phyloP scores from a whole-genome alignment of 2,797 vertebrate species.

The Sebastes paucispinis region DNA sequence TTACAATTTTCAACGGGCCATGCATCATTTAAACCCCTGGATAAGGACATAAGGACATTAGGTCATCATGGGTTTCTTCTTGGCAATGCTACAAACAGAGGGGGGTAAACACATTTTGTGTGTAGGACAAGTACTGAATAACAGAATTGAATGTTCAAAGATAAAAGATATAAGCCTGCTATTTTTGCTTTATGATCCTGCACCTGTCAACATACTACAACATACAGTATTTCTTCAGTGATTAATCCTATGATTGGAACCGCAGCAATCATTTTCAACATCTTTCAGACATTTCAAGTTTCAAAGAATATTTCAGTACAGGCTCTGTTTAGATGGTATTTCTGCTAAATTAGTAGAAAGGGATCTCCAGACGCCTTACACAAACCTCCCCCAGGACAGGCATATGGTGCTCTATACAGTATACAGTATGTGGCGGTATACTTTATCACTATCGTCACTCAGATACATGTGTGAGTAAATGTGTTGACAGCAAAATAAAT shows the following conservation, averaged over 20 bases:
- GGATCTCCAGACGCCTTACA: constrained; percentile 60
- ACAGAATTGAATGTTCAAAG: constrained; percentile 35
- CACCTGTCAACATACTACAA: constrained; percentile 30
- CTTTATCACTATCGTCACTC: constrained; percentile 22
- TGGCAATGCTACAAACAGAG: constrained; percentile 8
- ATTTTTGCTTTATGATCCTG: constrained; percentile 10
- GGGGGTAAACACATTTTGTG: constrained; percentile 8
- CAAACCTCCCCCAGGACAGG: constrained; percentile 70
- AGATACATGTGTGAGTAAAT: constrained; percentile 30
- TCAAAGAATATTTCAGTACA: constrained; percentile 69
- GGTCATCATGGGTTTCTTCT: not conserved
- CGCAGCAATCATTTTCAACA: constrained; percentile 28
- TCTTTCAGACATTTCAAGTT: constrained; percentile 68
- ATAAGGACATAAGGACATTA: not conserved
- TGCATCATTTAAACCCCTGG: constrained; percentile 14
- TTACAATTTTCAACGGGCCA: constrained; percentile 11
- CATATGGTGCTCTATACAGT: constrained; percentile 38
- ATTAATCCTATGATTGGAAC: constrained; percentile 26
- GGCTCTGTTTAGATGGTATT: constrained; percentile 49
- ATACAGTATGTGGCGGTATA: constrained; percentile 22
- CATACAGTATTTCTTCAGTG: constrained; percentile 19
- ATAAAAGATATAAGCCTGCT: constrained; percentile 1
- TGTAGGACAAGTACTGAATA: constrained; percentile 9
- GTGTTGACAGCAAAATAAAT: constrained; percentile 26
- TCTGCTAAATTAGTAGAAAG: constrained; percentile 52